Conservation (phyloP, 2,113 vertebrate genomes). For the Spermophilus dauricus region DNA sequence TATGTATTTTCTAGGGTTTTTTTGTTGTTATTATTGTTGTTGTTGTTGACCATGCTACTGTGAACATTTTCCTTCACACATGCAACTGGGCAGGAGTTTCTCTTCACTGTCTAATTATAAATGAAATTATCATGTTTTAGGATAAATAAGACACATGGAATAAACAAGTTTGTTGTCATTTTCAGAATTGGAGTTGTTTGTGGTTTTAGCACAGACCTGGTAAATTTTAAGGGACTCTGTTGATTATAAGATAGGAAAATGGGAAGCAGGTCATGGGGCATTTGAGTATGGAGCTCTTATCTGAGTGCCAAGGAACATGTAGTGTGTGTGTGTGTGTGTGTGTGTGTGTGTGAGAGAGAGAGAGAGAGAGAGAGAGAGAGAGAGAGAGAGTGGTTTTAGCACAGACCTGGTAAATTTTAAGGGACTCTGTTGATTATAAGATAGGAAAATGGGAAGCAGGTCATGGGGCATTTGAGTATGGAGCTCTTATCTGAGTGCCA, state of each 20-base stretch:
- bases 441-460: background rate
- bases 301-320: background rate
- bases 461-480: fast-evolving
- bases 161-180: background rate
- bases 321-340: background rate
- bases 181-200: background rate
- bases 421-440: background rate
- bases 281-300: background rate
- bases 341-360: background rate
- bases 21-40: background rate
- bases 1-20: background rate
- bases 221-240: background rate
- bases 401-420: background rate
- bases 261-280: background rate
- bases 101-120: background rate
- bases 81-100: background rate
- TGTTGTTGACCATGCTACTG: background rate
- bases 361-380: too few relatives aligned
- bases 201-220: background rate
- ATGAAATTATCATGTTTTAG: background rate
- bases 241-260: background rate
- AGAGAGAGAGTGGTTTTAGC: background rate
- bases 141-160: background rate
- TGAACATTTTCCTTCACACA: background rate
- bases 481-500: background rate